Percentiles rank a stretch among this genome's conserved stretches.
These are phyloP conservation scores for Drosophila truncata DNA, from an alignment of 1,140 invertebrate genomes.

Conservation along the genomic window DNA sequence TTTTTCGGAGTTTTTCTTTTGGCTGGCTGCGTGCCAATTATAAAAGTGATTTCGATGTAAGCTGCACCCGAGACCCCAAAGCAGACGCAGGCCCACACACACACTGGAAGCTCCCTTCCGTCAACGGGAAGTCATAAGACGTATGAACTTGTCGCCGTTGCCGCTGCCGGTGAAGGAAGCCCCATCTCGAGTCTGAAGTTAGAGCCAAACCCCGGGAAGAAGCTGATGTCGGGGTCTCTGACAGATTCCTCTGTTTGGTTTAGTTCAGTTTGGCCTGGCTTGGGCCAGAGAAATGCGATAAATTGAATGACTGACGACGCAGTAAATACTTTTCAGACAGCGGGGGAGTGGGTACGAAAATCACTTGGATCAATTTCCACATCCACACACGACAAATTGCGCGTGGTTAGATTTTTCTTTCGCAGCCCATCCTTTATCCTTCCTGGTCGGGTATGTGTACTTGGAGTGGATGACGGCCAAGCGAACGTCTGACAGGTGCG, in stretches of 20 bases:
- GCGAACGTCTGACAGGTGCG: conserved; percentile 40
- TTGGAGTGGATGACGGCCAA: conserved; percentile 3
- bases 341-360: conserved; percentile 36
- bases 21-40: conserved; percentile 82
- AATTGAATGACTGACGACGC: conserved; percentile 82
- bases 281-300: conserved; percentile 78
- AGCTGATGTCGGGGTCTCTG: conserved; percentile 45
- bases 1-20: conserved; percentile 65
- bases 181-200: conserved; percentile 20
- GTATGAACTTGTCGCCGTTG: conserved; percentile 78
- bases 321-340: conserved; percentile 82
- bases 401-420: conserved; percentile 77
- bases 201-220: conserved; percentile 18
- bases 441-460: conserved; percentile 45
- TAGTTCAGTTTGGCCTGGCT: conserved; percentile 43
- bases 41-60: conserved; percentile 82
- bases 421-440: conserved; percentile 29
- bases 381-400: conserved; percentile 74
- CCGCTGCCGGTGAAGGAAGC: conserved; percentile 29
- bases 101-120: conserved; percentile 63
- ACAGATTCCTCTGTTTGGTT: conserved; percentile 61
- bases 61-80: conserved; percentile 67
- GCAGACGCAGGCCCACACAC: conserved; percentile 31
- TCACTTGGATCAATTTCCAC: conserved; percentile 63
- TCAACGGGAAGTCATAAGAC: conserved; percentile 83